These are phyloP conservation scores for Urosaurus nigricauda DNA, from an alignment of 2,797 vertebrate genomes.

Conservation along the genomic window DNA sequence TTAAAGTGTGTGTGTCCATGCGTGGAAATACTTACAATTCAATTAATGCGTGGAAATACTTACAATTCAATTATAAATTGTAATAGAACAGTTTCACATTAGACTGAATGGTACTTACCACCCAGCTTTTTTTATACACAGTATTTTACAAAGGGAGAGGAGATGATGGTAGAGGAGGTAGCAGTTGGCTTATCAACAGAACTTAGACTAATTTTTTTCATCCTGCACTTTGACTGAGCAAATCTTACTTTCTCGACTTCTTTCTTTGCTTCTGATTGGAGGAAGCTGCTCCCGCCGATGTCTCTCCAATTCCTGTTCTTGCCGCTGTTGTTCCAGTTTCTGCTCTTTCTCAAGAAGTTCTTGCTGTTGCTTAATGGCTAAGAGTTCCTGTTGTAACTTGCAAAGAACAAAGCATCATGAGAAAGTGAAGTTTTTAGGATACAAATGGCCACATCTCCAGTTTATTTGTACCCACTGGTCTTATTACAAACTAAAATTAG, in stretches of 20 bases:
- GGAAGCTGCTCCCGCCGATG: constrained; percentile 91
- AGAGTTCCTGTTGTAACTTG: constrained; percentile 98
- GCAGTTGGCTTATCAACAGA: neutral
- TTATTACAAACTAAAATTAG: constrained; percentile 1
- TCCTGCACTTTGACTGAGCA: constrained; percentile 57
- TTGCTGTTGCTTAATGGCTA: constrained; percentile 97
- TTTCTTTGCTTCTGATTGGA: constrained; percentile 92
- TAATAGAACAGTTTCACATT: constrained; percentile 46
- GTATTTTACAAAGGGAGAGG: neutral
- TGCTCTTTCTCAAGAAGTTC: constrained; percentile 96
- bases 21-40: neutral
- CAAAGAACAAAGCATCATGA: constrained; percentile 82
- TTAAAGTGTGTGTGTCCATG: neutral
- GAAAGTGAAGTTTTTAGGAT: constrained; percentile 73
- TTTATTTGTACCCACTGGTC: neutral
- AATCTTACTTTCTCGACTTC: constrained; percentile 95
- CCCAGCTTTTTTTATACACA: constrained; percentile 36
- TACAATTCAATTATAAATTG: constrained; percentile 17
- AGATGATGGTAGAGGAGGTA: constrained; percentile 35
- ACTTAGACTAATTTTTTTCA: constrained; percentile 56
- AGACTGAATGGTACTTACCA: neutral
- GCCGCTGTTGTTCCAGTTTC: constrained; percentile 94
- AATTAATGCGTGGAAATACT: constrained; percentile 25
- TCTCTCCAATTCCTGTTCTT: constrained; percentile 96
- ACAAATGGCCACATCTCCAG: constrained; percentile 35